phyloP scores from a whole-genome alignment of 2,888 invertebrate genomes.

The Xylota segnis region DNA sequence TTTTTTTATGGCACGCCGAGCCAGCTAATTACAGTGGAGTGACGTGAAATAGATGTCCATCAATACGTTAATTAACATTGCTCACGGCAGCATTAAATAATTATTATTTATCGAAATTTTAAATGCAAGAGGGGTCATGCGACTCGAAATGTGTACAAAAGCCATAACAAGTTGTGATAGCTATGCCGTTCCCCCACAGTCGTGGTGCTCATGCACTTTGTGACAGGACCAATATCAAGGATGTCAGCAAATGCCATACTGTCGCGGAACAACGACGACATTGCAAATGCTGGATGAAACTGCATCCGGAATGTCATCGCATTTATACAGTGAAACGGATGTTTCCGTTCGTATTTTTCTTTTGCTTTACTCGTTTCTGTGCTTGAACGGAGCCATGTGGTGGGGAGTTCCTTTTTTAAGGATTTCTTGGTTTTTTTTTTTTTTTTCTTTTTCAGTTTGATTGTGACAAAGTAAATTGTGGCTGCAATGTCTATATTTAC shows the following conservation, averaged over 20 bases:
- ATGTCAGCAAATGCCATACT: constrained; percentile 49
- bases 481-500: not conserved
- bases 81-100: not conserved
- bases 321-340: constrained; percentile 38
- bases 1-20: not conserved
- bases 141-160: not conserved
- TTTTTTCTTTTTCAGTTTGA: not conserved
- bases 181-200: not conserved
- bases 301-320: constrained; percentile 56
- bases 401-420: not conserved
- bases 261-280: constrained; percentile 12
- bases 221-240: constrained; percentile 35
- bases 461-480: not conserved
- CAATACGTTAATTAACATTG: constrained; percentile 9
- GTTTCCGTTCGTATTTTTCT: constrained; percentile 24
- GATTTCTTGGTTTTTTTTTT: too few species aligned
- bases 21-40: not conserved
- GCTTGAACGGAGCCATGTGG: not conserved
- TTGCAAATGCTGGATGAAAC: not conserved
- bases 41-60: not conserved
- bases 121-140: not conserved
- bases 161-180: not conserved
- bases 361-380: not conserved
- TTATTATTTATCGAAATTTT: not conserved
- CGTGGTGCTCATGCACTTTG: not conserved